These are phyloP conservation scores for Drosophila pachea DNA, from an alignment of 1,140 invertebrate species.

Conservation along the genomic window DNA sequence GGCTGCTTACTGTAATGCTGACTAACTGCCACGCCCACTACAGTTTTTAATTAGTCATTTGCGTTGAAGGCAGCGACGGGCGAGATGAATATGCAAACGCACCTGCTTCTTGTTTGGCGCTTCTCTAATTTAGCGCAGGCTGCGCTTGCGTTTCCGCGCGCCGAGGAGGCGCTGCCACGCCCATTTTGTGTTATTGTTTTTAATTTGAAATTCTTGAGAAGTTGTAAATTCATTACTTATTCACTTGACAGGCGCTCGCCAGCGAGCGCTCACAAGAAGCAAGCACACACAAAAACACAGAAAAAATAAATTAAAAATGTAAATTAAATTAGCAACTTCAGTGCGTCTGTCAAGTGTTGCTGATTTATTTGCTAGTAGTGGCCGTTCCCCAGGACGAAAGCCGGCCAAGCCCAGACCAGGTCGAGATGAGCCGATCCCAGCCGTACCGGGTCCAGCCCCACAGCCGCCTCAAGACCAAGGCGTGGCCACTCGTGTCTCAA, in stretches of 20 bases:
- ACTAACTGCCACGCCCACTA: slow-evolving; percentile 66
- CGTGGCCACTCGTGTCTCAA: slow-evolving; percentile 17
- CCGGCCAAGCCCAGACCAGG: neutral
- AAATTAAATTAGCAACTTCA: slow-evolving; percentile 78
- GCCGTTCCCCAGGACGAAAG: neutral
- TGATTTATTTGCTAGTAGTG: slow-evolving; percentile 71
- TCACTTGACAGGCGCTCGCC: slow-evolving; percentile 64
- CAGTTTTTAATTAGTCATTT: slow-evolving; percentile 76
- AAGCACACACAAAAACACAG: no score
- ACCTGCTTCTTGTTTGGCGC: slow-evolving; percentile 61
- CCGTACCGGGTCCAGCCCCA: neutral
- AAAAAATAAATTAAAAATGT: slow-evolving; percentile 76
- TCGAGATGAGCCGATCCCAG: no score
- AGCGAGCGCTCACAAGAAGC: no score
- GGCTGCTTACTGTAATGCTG: slow-evolving; percentile 52
- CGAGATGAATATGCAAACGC: slow-evolving; percentile 68
- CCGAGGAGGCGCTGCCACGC: slow-evolving; percentile 9
- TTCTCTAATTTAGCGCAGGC: slow-evolving; percentile 45
- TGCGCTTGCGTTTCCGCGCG: slow-evolving; percentile 40
- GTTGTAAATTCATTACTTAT: slow-evolving; percentile 78
- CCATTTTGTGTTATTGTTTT: slow-evolving; percentile 75
- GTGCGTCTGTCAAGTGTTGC: slow-evolving; percentile 76
- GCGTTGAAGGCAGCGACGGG: slow-evolving; percentile 34
- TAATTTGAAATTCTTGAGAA: slow-evolving; percentile 77
- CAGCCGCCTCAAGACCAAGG: slow-evolving; percentile 35